Evolutionary conservation across 92 coral and sea anemone species (phyloP), one percentile per base, ranked within the genome.

Genomic region (Parazoanthus darwini): DNA sequence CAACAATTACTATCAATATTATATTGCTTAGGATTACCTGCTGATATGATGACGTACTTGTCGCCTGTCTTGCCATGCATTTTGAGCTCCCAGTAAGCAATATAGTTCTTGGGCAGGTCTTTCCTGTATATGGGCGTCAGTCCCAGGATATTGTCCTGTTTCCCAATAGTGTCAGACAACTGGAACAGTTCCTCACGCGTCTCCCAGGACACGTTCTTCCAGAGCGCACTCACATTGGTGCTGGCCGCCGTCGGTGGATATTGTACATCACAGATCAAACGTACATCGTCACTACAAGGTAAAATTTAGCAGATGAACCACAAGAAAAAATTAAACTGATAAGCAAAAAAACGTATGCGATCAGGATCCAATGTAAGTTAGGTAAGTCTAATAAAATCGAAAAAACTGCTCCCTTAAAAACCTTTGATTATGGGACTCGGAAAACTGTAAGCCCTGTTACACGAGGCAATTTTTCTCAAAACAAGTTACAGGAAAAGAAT

Each of bases 61-160:
- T 93, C 98, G 18, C 96, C 96, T 15, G 82, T 93, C 78, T 87
- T 93, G 25, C 92, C 92, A 80, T 89, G 82, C 44, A 95, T 35
- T 78, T 93, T 95, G 5, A 94, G 90, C 65, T 95, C 98, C 98
- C 98, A 95, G 86, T 95, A 95, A 0, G 98, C 98, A 70, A 95
- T 89, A 35, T 93, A 95, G 65, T 86, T 82, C 51, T 77, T 14
- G 8, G 98, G 98, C 74, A 95, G 91, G 82, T 95, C 98, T 73
- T 95, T 95, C 51, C 98, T 88, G 74, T 89, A 95, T 20, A 95
- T 87, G 13, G 98, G 98, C 74, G 93, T 90, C 33, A 95, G 83
- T 14, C 96, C 96, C 43, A 95, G 72, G 39, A 95, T 93, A 56
- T 93, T 82, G 29, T 43, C 93, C 20, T 93, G 89, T 15, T 86